Evolutionary conservation across 2,113 vertebrate genomes (phyloP).

Genomic region (Xiphias gladius): DNA sequence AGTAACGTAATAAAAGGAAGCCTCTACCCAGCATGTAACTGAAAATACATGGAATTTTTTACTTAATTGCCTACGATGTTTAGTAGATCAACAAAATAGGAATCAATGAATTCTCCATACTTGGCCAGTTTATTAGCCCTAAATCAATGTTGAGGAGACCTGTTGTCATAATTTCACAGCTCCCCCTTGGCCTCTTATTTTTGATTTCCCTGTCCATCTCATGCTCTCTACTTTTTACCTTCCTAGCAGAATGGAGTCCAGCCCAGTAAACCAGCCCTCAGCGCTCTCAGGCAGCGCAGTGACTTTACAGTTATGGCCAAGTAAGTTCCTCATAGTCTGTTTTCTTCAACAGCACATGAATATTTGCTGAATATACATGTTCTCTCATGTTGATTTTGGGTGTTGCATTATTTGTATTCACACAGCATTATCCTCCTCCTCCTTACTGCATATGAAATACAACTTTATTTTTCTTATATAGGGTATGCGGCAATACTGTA

Average conservation of each 20-base stretch:
- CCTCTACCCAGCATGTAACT: neutral
- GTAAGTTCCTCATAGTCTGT: slow-evolving; percentile 82
- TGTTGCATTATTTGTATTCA: slow-evolving; percentile 8
- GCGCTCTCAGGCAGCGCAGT: slow-evolving; percentile 89
- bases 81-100: neutral
- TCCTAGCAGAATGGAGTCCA: slow-evolving; percentile 89
- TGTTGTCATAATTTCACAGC: neutral
- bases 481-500: neutral
- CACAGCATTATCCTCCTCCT: neutral
- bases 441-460: neutral
- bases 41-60: neutral
- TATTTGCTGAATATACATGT: slow-evolving; percentile 9
- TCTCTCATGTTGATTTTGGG: slow-evolving; percentile 5
- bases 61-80: no score
- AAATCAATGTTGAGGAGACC: neutral
- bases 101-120: neutral
- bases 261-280: slow-evolving; percentile 83
- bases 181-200: neutral
- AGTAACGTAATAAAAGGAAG: neutral
- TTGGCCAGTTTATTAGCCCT: neutral
- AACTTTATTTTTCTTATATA: neutral
- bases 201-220: neutral
- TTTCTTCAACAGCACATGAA: slow-evolving; percentile 6
- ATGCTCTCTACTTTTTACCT: neutral
- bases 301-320: slow-evolving; percentile 96